Evolutionary conservation across 2,113 vertebrate genomes (phyloP), one percentile per base, ranked within the genome.

Genomic region (Thunnus maccoyii): DNA sequence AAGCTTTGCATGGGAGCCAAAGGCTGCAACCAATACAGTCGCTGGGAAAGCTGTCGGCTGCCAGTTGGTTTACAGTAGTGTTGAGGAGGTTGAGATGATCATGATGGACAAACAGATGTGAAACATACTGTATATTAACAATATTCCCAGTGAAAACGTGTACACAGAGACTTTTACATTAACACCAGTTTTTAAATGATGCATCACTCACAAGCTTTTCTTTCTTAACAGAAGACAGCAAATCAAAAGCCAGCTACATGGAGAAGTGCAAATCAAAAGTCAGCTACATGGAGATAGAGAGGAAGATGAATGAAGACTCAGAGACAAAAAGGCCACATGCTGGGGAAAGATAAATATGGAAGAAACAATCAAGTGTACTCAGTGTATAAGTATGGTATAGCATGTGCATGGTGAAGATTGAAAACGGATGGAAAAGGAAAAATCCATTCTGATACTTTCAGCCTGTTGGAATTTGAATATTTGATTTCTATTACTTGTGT

Each of bases 221-320:
- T 27, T 55, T 50, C 58, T 36, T 17, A 32, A 56, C 22, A 41
- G 15, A 74, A 56, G 11, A 50, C 1, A 20, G 25, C 36, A 41
- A 41, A 41, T 41, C 36, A 41, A 41, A 41, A 41, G 36, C 36
- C 6, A 8, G 36, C 36, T 41, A 9, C 36, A 41, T 41, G 36
- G 7, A 41, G 36, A 41, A 7, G 18, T 60, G 63, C 58, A 78
- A 88, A 80, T 85, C 76, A 88, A 80, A 61, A 65, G 25, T 17
- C 20, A 51, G 46, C 3, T 0, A 13, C 52, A 61, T 0, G 16
- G 36, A 71, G 32, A 70, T 16, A 65, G 20, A 48, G n/a, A 11
- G 5, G 36, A n/a, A 30, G 4, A 16, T 2, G 18, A 22, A 64
- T 27, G 25, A 50, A 20, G 1, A 57, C 32, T 7, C 2, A 57